Evolutionary conservation across 1,140 invertebrate species (phyloP), one percentile per base, ranked within the genome.

Genomic region (Dendrolimus punctatus): DNA sequence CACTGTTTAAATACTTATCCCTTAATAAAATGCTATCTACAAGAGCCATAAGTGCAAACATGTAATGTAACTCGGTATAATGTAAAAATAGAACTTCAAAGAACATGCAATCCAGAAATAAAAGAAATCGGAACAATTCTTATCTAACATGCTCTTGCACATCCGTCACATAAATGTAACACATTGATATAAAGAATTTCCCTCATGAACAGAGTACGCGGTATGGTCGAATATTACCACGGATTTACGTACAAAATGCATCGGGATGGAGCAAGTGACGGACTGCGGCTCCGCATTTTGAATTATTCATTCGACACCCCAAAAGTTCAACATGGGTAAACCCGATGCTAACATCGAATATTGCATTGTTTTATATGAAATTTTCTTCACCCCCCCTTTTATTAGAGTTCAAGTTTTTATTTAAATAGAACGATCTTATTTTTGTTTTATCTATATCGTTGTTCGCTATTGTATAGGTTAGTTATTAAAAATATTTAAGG

Each of bases 161-260:
- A 56, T 6, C 52, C 53, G 46, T 41, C 46, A n/a, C 39, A 60
- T 51, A 52, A 65, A 62, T 58, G 46, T 53, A 62, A 74, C 64
- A 57, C 57, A 62, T 52, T 57, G 46, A 44, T 52, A 69, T 68
- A 62, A 69, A 68, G 58, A 66, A 76, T 68, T 63, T 52, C 60
- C 57, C 62, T 58, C 64, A 64, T 65, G 70, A 70, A 66, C 66
- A 66, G 48, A 55, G 65, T 65, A 72, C 71, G 70, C 64, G 53
- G 70, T 68, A 70, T 71, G 58, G 59, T 59, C 53, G 45, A 64
- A 73, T 72, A 75, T 73, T 68, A 72, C 59, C 50, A 37, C 68
- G 73, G 75, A 79, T 81, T 77, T 78, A 71, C 75, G 63, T 68
- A 69, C 55, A 65, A 68, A 75, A 78, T 78, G 75, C 76, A 79